A percentile compares a stretch with the other conserved stretches of the same genome.
Conservation (phyloP, 2,797 vertebrate species). For the Oreortyx pictus region DNA sequence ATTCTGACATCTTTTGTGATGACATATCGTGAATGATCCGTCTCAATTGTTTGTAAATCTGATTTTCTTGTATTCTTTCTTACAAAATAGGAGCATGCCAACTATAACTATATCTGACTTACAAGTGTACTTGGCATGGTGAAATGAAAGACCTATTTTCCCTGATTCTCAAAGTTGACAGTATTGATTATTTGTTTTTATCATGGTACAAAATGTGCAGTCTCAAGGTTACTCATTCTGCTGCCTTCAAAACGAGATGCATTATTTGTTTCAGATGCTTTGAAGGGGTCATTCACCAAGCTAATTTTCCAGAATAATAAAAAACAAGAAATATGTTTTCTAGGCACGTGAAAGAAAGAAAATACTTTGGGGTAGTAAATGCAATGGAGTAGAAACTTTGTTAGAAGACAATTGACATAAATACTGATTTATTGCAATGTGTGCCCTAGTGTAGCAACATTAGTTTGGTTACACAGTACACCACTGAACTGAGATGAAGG, state of each 20-base stretch:
- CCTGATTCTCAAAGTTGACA: neutral
- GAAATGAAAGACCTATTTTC: constrained; percentile 9
- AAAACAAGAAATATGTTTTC: neutral
- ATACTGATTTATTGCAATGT: neutral
- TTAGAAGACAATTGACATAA: neutral
- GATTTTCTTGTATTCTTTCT: neutral
- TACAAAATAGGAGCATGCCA: neutral
- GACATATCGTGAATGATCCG: neutral
- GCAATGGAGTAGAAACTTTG: neutral
- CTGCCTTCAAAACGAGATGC: constrained; percentile 19
- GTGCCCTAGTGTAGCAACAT: neutral
- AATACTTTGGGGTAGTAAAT: neutral
- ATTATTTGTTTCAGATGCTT: constrained; percentile 3
- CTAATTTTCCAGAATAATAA: constrained; percentile 37
- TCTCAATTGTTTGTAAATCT: neutral
- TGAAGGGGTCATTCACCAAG: neutral
- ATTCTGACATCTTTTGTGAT: neutral
- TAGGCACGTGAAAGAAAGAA: neutral
- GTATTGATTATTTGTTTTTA: constrained; percentile 10
- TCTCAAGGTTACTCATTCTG: neutral
- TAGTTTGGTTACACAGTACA: neutral
- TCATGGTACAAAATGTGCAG: neutral
- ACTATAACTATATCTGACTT: neutral
- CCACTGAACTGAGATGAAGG: neutral
- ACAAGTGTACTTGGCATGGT: neutral